These are phyloP conservation scores for Sebastes steindachneri DNA, from an alignment of 2,797 vertebrate species.

Conservation along the genomic window DNA sequence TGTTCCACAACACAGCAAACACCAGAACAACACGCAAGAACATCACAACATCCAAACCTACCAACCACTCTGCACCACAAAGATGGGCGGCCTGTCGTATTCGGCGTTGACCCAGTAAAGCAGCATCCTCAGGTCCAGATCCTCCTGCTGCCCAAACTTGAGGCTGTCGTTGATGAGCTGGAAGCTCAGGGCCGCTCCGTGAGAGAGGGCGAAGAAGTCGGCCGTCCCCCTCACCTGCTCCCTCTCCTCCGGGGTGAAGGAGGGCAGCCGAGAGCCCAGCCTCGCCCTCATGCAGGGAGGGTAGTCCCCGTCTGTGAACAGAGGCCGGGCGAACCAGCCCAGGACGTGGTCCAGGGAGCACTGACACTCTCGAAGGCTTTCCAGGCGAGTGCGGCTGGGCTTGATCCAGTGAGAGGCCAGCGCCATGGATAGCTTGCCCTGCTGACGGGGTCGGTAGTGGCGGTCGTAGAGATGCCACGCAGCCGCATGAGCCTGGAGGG, in stretches of 20 bases:
- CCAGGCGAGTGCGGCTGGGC: conserved; percentile 86
- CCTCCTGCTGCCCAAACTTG: conserved; percentile 92
- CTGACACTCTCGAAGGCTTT: conserved; percentile 88
- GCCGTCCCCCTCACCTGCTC: conserved; percentile 86
- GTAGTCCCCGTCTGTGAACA: conserved; percentile 95
- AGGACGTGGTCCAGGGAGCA: conserved; percentile 95
- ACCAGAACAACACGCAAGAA: background rate
- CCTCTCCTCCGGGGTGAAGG: conserved; percentile 88
- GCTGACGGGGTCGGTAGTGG: conserved; percentile 87
- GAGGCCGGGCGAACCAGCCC: conserved; percentile 95
- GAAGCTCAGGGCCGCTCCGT: conserved; percentile 93
- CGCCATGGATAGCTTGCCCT: conserved; percentile 92
- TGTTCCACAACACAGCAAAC: background rate
- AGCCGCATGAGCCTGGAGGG: conserved; percentile 90
- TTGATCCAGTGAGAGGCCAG: conserved; percentile 96
- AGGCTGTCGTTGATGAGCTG: conserved; percentile 91
- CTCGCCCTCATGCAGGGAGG: conserved; percentile 91
- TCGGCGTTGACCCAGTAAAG: conserved; percentile 94
- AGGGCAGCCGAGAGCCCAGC: conserved; percentile 88
- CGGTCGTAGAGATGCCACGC: conserved; percentile 94
- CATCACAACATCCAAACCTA: conserved; percentile 21
- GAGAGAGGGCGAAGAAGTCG: conserved; percentile 97
- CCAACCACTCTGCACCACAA: conserved; percentile 97
- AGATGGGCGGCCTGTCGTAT: conserved; percentile 91
- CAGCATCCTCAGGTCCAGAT: conserved; percentile 91